Conservation (phyloP, 2,113 vertebrate genomes). For the Orycteropus afer region DNA sequence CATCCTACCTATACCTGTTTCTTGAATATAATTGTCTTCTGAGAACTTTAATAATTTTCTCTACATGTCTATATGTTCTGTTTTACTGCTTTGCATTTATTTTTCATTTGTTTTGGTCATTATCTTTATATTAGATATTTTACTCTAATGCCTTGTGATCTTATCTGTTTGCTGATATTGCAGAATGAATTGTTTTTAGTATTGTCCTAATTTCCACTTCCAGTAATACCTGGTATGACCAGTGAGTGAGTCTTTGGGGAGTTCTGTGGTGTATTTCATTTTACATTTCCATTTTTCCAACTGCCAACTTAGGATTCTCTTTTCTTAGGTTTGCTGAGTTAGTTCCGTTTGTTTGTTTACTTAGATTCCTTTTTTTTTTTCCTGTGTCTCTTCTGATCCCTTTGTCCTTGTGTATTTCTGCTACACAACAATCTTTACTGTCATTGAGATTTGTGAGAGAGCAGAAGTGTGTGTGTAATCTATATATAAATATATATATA, state of each 20-base stretch:
- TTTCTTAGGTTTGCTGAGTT: background rate
- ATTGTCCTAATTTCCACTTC: background rate
- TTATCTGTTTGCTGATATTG: background rate
- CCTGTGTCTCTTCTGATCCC: background rate
- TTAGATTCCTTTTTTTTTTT: slow-evolving; percentile 9
- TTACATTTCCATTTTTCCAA: background rate
- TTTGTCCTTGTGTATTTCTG: background rate
- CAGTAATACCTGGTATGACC: background rate
- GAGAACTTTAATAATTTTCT: background rate
- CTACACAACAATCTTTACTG: background rate
- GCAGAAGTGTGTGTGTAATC: background rate
- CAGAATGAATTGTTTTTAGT: background rate
- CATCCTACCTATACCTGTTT: background rate
- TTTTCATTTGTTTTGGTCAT: slow-evolving; percentile 23
- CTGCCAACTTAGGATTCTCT: background rate
- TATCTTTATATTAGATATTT: background rate
- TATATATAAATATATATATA: too few species aligned
- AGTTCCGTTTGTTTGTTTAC: background rate
- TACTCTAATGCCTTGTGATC: background rate
- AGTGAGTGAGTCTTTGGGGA: background rate
- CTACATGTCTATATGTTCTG: background rate
- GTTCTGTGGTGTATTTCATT: background rate
- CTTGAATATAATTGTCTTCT: slow-evolving; percentile 4
- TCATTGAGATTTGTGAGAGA: background rate
- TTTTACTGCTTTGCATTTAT: background rate